phyloP scores from a whole-genome alignment of 2,888 invertebrate species.

The Carabus problematicus region DNA sequence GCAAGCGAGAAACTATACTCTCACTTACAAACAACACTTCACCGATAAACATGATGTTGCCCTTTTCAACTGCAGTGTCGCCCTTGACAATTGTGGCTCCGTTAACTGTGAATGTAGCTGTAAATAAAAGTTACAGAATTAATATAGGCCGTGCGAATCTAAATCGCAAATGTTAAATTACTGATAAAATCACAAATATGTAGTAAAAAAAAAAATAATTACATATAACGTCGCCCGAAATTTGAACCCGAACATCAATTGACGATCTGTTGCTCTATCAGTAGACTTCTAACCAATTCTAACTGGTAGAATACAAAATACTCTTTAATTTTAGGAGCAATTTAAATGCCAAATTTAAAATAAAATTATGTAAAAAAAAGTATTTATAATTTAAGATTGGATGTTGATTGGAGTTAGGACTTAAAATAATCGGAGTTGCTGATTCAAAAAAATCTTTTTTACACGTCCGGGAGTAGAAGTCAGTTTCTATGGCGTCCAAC shows the following conservation, averaged over 20 bases:
- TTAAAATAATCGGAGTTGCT: too few species aligned
- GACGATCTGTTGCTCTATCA: too few species aligned
- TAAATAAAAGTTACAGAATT: slow-evolving; percentile 45
- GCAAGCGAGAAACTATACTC: slow-evolving; percentile 66
- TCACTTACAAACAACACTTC: slow-evolving; percentile 71
- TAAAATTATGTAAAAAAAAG: too few species aligned
- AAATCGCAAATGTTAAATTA: background rate
- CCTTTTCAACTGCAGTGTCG: slow-evolving; percentile 66
- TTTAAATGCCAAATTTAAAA: too few species aligned
- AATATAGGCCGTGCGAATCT: background rate
- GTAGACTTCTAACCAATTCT: too few species aligned
- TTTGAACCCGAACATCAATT: background rate
- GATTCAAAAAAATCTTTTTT: too few species aligned
- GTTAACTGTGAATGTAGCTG: slow-evolving; percentile 65
- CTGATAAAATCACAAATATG: background rate
- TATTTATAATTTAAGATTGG: too few species aligned
- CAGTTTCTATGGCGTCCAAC: too few species aligned
- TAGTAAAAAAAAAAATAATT: background rate
- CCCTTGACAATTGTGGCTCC: slow-evolving; percentile 67
- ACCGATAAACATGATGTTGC: slow-evolving; percentile 69
- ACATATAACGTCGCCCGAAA: background rate
- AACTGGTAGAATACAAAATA: too few species aligned
- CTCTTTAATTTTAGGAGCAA: too few species aligned
- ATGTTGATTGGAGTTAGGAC: too few species aligned
- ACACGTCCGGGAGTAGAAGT: too few species aligned